Evolutionary conservation across 2,113 vertebrate species (phyloP).

Genomic region (Nycticebus coucang): DNA sequence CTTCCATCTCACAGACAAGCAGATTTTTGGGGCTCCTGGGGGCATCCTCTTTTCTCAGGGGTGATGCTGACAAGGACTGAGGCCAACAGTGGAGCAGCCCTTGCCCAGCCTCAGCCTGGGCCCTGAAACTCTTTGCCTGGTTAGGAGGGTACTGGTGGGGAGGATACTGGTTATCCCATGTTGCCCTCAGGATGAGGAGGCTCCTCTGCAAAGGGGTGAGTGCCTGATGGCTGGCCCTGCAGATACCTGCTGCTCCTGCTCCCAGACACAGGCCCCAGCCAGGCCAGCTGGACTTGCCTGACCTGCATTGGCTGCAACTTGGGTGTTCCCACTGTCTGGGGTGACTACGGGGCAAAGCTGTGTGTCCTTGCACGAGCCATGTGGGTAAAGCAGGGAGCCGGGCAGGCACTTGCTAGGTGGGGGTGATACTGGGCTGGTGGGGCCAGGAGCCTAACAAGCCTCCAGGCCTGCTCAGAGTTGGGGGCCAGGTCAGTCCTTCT

Average conservation of each 20-base stretch:
- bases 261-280: rapidly evolving
- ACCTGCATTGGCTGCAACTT: background rate
- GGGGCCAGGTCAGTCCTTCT: no score
- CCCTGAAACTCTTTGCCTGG: background rate
- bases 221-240: rapidly evolving
- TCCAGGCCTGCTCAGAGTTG: background rate
- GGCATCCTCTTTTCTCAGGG: no score
- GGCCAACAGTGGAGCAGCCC: no score
- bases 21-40: background rate
- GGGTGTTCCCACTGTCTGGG: background rate
- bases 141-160: no score
- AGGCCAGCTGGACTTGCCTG: no score
- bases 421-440: background rate
- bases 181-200: no score
- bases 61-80: rapidly evolving
- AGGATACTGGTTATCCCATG: rapidly evolving
- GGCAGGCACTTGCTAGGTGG: rapidly evolving
- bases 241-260: rapidly evolving
- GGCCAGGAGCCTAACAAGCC: background rate
- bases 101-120: background rate
- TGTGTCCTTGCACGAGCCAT: background rate
- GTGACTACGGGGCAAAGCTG: background rate
- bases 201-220: rapidly evolving
- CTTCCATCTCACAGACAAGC: rapidly evolving
- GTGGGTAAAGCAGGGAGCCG: rapidly evolving